A percentile compares a stretch with the other conserved stretches of the same genome.
phyloP scores from a whole-genome alignment of 37 sponge, comb jelly and placozoan species.

The Beroe forskalii region DNA sequence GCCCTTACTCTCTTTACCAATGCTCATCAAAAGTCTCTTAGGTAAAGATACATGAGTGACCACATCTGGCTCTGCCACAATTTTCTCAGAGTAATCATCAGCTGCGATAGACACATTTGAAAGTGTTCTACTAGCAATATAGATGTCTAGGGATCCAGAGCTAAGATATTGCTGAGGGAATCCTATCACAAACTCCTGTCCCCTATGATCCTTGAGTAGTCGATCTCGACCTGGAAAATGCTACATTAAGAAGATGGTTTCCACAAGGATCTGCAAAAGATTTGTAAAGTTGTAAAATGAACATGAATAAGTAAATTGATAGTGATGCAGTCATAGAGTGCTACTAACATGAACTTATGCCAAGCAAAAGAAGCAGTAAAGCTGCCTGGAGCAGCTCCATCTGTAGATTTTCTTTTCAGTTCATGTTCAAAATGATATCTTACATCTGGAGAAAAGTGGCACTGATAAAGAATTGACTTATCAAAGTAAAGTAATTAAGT shows the following conservation, averaged over 20 bases:
- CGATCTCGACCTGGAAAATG: neutral
- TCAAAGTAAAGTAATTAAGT: no score
- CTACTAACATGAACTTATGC: constrained; percentile 20
- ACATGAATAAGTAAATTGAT: neutral
- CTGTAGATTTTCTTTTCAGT: neutral
- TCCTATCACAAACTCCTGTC: constrained; percentile 49
- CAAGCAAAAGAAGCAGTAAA: neutral
- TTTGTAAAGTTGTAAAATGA: neutral
- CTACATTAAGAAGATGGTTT: neutral
- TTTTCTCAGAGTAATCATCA: neutral
- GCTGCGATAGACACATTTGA: constrained; percentile 19
- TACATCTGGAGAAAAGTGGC: no score
- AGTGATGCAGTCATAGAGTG: no score
- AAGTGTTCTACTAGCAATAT: constrained; percentile 15
- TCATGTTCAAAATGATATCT: no score
- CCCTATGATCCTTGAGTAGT: constrained; percentile 40
- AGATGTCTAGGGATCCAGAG: constrained; percentile 59
- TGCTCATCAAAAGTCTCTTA: constrained; percentile 27
- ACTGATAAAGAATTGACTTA: no score
- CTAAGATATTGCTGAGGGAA: constrained; percentile 48
- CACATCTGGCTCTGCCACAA: neutral
- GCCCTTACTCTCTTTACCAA: constrained; percentile 31
- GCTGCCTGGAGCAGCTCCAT: constrained; percentile 56
- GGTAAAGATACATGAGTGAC: constrained; percentile 47
- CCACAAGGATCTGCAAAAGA: neutral